These are phyloP conservation scores for Plebejus melissa DNA, from an alignment of 2,888 invertebrate species.

Conservation along the genomic window DNA sequence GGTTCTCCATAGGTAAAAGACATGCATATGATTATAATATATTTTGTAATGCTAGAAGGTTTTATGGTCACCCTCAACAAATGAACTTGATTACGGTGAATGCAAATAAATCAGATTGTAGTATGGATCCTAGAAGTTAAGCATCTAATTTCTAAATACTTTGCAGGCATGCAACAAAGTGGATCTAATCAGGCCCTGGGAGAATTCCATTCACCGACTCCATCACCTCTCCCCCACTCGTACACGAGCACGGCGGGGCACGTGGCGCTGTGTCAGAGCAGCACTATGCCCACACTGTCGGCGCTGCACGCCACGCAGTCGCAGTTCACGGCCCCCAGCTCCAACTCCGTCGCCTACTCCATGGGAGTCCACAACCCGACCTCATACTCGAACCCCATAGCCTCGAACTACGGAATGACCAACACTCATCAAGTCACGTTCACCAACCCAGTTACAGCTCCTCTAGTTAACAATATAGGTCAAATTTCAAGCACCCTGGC, in stretches of 20 bases:
- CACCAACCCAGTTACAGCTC: slow-evolving; percentile 72
- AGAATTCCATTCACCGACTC: slow-evolving; percentile 81
- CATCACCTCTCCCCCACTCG: slow-evolving; percentile 78
- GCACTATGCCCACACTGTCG: slow-evolving; percentile 81
- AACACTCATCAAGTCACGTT: slow-evolving; percentile 76
- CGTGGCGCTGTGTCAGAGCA: slow-evolving; percentile 79
- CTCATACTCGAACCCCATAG: slow-evolving; percentile 74
- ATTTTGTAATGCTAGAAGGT: slow-evolving; percentile 29
- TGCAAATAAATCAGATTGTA: not conserved
- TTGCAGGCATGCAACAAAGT: slow-evolving; percentile 81
- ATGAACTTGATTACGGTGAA: not conserved
- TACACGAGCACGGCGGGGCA: slow-evolving; percentile 69
- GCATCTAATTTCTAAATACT: slow-evolving; percentile 29
- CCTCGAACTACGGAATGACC: slow-evolving; percentile 68
- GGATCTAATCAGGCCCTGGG: slow-evolving; percentile 85
- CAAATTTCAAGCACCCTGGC: slow-evolving; percentile 73
- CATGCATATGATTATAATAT: not conserved
- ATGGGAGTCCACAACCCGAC: slow-evolving; percentile 75
- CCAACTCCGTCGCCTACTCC: slow-evolving; percentile 72
- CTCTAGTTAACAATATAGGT: slow-evolving; percentile 71
- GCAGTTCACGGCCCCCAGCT: slow-evolving; percentile 69
- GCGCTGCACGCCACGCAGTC: slow-evolving; percentile 64
- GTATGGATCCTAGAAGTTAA: slow-evolving; percentile 21
- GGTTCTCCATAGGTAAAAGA: slow-evolving; percentile 32
- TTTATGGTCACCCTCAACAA: not conserved